These are phyloP conservation scores for Acanthococcus lagerstroemiae DNA, from an alignment of 2,888 invertebrate species.

Conservation along the genomic window DNA sequence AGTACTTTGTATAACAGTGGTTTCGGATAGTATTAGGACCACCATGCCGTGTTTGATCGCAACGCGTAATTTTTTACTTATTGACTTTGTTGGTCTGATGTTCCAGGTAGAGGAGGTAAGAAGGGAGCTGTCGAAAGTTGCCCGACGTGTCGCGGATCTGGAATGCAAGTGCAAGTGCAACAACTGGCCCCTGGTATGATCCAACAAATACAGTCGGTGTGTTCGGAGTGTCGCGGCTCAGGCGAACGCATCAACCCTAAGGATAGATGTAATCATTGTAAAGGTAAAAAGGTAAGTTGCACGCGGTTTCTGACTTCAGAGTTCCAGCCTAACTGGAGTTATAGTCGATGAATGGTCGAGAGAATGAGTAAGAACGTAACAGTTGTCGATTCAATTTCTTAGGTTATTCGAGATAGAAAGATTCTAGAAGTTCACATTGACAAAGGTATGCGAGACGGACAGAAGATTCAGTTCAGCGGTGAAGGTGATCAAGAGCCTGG, in stretches of 20 bases:
- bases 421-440: conserved; percentile 92
- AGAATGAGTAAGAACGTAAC: too few relatives aligned
- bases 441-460: conserved; percentile 90
- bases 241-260: conserved; percentile 78
- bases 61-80: background rate
- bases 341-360: too few relatives aligned
- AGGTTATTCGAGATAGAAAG: conserved; percentile 75
- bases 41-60: background rate
- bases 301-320: too few relatives aligned
- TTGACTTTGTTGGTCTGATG: background rate
- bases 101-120: conserved; percentile 70
- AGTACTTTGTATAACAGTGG: background rate
- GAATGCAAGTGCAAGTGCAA: conserved; percentile 66
- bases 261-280: conserved; percentile 87
- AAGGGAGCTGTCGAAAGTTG: conserved; percentile 84
- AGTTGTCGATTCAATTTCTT: conserved; percentile 13
- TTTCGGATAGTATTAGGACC: background rate
- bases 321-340: too few relatives aligned
- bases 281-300: conserved; percentile 68
- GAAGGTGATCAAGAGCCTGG: conserved; percentile 97
- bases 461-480: conserved; percentile 84
- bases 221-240: conserved; percentile 76
- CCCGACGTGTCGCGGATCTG: conserved; percentile 74
- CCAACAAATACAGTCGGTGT: conserved; percentile 85
- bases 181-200: conserved; percentile 66